Evolutionary conservation across 2,113 vertebrate species (phyloP), one percentile per base, ranked within the genome.

Genomic region (Taxidea taxus): DNA sequence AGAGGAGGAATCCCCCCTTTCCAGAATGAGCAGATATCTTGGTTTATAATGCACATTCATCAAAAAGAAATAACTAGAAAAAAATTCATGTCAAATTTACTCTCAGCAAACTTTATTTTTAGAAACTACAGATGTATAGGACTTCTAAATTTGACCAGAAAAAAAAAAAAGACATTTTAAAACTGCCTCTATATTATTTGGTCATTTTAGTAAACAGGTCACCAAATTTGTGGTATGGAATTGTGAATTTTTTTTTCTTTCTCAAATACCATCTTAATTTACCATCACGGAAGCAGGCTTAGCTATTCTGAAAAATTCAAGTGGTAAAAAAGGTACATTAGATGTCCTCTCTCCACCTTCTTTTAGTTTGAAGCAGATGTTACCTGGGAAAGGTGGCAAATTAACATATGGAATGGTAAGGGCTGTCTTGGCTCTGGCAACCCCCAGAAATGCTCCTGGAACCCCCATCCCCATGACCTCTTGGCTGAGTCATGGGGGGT

Each of bases 201-300:
- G 44, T 25, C 12, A 75, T 90, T 74, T 96, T 74, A 86, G 47
- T 74, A 81, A 86, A 42, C 56, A 84, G 58, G 54, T 96, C 15
- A 25, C 1, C 34, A 66, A 42, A 49, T 44, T 75, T 90, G 39
- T 27, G 18, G 29, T 29, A 27, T 86, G 27, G 58, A 34, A 89
- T 34, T 56, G 42, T 21, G 37, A 60, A 39, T 14, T 39, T 44
- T 62, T 42, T 39, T 86, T n/a, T 37, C 94, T 51, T 60, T 11
- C 0, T 47, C n/a, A 47, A 92, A 89, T 23, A 80, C 6, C 68
- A 58, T 64, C 15, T 94, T 78, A 72, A 74, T 56, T 89, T 83
- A 39, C 11, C 15, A 56, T 10, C 27, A 60, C 2, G 66, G 62
- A 81, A 90, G 85, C 27, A 89, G 80, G 3, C 23, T 94, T 81